Base-by-base conservation (phyloP, 2,888 invertebrate genomes). In the Diarsia mendica region DNA sequence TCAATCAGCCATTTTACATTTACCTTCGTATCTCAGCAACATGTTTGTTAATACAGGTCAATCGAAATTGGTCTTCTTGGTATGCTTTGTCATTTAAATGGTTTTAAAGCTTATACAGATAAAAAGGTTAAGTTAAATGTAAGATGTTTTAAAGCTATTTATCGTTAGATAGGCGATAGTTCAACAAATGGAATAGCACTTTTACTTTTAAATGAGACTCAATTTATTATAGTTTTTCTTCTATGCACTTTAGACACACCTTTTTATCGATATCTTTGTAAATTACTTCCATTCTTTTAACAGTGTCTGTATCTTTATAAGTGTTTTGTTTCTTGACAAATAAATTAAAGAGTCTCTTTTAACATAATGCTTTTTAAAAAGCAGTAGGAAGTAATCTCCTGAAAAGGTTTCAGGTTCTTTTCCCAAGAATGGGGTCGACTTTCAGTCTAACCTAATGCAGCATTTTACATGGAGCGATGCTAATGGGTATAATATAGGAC, bases 21-120 rank as follows among this genome's bases (percentile, higher is more conserved):
- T 91, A 90, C 44, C 92, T 69, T 49, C 67, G 9, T 53, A 51
- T 20, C 13, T 28, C 4, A 75, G 63, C 4, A 68, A 61, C 58
- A 46, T 60, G 44, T 75, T 87, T 65, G 6, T 58, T 48, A 15
- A 48, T 58, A 72, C 67, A 79, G 84, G 75, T 85, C 89, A 72
- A 77, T 61, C 71, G 75, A 85, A 63, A 76, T 39, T 90, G 88
- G 93, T 76, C 75, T 67, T 79, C 82, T 44, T 85, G 90, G 89
- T 92, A 88, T 89, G 89, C 89, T 90, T 88, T 91, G 92, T 92
- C 91, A 91, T 91, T 90, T 91, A 89, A 88, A 91, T 89, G 90
- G 90, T 88, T 86, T 85, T 92, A 92, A 93, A 92, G 92, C 89
- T 92, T 93, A 92, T 89, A 91, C 90, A 91, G 93, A 94, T 94